These are phyloP conservation scores for Trachelus tabidus DNA, from an alignment of 2,888 invertebrate genomes.

Conservation along the genomic window DNA sequence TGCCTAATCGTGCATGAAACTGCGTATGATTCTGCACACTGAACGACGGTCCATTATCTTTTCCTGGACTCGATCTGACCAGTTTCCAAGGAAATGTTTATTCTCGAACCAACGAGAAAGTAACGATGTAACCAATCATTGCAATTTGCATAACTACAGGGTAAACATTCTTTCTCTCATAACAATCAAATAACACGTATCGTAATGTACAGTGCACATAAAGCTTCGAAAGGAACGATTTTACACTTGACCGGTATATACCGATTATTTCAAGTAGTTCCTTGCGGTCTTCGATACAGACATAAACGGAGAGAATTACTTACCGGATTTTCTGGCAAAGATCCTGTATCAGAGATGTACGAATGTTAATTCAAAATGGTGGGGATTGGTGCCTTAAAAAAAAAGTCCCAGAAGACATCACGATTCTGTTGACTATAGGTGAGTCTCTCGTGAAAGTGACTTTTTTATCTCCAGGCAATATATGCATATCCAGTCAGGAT, in stretches of 20 bases:
- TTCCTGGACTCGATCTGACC: neutral
- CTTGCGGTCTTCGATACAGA: too few relatives aligned
- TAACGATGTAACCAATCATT: neutral
- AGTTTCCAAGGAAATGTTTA: neutral
- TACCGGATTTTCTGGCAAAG: neutral
- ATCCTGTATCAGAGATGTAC: neutral
- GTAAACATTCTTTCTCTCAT: neutral
- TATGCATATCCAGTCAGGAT: constrained; percentile 17
- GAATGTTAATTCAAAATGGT: neutral
- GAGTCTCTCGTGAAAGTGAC: constrained; percentile 28
- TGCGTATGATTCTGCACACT: neutral
- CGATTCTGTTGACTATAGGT: constrained; percentile 24
- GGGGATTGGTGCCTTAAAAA: neutral
- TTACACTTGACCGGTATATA: too few relatives aligned
- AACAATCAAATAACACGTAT: too few relatives aligned
- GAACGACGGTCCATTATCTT: neutral
- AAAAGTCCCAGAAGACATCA: neutral
- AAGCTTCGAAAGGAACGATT: too few relatives aligned
- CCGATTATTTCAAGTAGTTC: too few relatives aligned
- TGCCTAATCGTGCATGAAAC: neutral
- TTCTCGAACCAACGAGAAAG: neutral
- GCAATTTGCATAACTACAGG: neutral
- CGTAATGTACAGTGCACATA: too few relatives aligned
- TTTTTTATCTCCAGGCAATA: constrained; percentile 17
- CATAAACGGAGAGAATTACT: neutral